A percentile compares a stretch with the other conserved stretches of the same genome.
Conservation (phyloP, 64 coral and sea anemone species). For the Montipora capricornis region DNA sequence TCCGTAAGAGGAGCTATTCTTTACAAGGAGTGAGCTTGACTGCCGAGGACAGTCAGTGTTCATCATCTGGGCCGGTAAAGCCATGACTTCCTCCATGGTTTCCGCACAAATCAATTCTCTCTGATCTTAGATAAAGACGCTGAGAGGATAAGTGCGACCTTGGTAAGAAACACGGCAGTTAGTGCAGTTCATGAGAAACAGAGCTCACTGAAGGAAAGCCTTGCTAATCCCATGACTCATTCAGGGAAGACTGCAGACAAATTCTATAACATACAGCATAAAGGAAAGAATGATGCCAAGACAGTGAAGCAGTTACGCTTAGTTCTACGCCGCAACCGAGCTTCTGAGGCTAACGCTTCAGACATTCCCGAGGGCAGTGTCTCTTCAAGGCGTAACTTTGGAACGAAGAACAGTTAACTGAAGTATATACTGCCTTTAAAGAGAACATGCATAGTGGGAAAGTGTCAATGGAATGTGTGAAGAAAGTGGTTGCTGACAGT, state of each 20-base stretch:
- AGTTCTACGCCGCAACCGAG: background rate
- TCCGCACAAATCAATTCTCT: constrained; percentile 39
- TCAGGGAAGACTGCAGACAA: constrained; percentile 58
- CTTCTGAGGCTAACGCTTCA: background rate
- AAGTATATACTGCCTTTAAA: background rate
- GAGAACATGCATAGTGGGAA: background rate
- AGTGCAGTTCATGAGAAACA: constrained; percentile 20
- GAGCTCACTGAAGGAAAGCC: constrained; percentile 43
- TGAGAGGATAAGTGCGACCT: constrained; percentile 33
- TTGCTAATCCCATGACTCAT: constrained; percentile 67
- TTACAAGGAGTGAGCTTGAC: background rate
- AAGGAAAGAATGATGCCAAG: constrained; percentile 51
- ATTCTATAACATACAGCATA: constrained; percentile 20
- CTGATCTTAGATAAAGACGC: constrained; percentile 43
- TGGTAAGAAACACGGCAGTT: background rate
- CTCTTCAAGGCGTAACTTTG: background rate
- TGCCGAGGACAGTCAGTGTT: constrained; percentile 40
- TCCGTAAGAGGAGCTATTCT: constrained; percentile 29
- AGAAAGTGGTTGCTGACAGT: constrained; percentile 2
- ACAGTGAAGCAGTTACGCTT: background rate
- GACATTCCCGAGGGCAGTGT: constrained; percentile 7
- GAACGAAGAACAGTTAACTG: constrained; percentile 37
- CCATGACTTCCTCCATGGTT: constrained; percentile 54
- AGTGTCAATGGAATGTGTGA: constrained; percentile 12
- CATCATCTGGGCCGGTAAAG: constrained; percentile 28